A percentile compares a stretch with the other conserved stretches of the same genome.
Conservation (phyloP, 2,113 vertebrate genomes). For the Mohoua ochrocephala region DNA sequence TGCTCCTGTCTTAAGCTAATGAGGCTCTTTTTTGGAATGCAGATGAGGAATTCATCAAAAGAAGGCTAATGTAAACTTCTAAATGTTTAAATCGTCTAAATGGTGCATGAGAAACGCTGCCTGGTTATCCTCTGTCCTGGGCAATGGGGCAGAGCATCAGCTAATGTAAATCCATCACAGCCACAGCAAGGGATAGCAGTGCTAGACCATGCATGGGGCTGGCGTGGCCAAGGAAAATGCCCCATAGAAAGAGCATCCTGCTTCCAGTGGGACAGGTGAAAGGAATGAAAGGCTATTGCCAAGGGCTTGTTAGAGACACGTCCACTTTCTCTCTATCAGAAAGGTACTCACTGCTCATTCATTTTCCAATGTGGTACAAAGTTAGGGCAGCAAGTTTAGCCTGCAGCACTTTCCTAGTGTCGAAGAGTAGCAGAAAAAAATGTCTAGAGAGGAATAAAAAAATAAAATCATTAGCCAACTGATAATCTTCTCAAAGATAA, state of each 20-base stretch:
- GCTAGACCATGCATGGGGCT: not conserved
- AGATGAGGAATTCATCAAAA: not conserved
- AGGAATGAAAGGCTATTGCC: not conserved
- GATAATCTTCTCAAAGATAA: not conserved
- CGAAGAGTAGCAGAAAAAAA: not conserved
- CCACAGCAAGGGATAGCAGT: not conserved
- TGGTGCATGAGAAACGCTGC: not conserved
- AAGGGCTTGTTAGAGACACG: not conserved
- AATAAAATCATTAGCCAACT: not conserved
- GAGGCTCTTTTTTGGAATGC: not conserved
- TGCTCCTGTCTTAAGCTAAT: not conserved
- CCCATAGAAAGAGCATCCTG: not conserved
- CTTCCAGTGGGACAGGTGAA: not conserved
- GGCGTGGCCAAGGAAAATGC: not conserved
- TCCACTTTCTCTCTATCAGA: not conserved
- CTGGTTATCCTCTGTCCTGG: not conserved
- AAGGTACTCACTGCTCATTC: not conserved
- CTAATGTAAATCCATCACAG: not conserved
- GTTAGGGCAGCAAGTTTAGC: not conserved
- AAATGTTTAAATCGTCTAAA: constrained; percentile 16
- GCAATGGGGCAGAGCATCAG: not conserved
- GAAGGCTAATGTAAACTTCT: not conserved
- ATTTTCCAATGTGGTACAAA: not conserved
- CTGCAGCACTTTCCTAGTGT: not conserved
- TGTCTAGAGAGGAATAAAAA: not conserved